Evolutionary conservation across 2,888 invertebrate species (phyloP).

Genomic region (Drosophila anceps): DNA sequence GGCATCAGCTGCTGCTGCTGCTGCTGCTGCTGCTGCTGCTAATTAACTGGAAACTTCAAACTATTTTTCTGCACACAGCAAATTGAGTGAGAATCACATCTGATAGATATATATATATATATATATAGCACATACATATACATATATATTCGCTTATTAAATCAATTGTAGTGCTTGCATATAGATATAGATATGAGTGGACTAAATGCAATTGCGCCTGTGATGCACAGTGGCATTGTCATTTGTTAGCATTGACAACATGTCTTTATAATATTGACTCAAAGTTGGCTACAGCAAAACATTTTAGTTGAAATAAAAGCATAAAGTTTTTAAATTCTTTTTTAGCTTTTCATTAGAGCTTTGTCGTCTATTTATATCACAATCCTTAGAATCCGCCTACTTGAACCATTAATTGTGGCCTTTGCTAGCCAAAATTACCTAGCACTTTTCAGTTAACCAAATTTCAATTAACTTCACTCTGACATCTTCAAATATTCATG

Average conservation of each 20-base stretch:
- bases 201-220: too few species aligned
- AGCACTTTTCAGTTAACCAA: not conserved
- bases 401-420: not conserved
- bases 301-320: too few species aligned
- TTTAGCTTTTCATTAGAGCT: too few species aligned
- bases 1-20: conserved; percentile 53
- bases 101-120: too few species aligned
- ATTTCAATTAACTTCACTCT: not conserved
- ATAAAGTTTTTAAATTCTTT: too few species aligned
- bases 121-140: too few species aligned
- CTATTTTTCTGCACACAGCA: conserved; percentile 1
- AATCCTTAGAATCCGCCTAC: not conserved
- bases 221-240: too few species aligned
- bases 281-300: too few species aligned
- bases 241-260: too few species aligned
- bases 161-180: not conserved
- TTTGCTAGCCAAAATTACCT: not conserved
- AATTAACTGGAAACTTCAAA: conserved; percentile 25
- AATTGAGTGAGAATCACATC: conserved; percentile 1
- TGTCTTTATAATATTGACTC: too few species aligned
- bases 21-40: too few species aligned
- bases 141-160: not conserved
- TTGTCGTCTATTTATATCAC: too few species aligned
- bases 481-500: not conserved
- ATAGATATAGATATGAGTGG: not conserved